Evolutionary conservation across 1,140 invertebrate species (phyloP).

Genomic region (Aphelinus certus): DNA sequence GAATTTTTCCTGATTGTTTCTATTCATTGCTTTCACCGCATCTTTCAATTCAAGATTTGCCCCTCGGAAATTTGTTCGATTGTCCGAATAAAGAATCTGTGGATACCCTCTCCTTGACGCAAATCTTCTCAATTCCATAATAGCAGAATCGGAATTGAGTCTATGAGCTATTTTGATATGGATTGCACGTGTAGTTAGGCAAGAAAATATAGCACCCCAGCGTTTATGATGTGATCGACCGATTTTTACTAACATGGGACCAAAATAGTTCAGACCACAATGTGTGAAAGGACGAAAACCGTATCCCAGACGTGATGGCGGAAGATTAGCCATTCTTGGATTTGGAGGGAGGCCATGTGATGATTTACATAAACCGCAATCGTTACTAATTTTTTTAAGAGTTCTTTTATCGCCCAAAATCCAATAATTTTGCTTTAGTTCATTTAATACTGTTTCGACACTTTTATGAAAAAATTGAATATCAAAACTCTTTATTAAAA

Average conservation of each 20-base stretch:
- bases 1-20: neutral
- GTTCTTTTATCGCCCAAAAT: constrained; percentile 37
- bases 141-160: constrained; percentile 24
- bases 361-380: constrained; percentile 9
- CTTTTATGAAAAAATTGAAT: too few species aligned
- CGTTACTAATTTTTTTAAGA: neutral
- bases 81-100: constrained; percentile 23
- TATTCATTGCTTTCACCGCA: neutral
- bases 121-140: constrained; percentile 32
- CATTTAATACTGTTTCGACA: constrained; percentile 44
- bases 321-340: constrained; percentile 28
- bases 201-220: constrained; percentile 58
- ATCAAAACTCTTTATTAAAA: too few species aligned
- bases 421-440: constrained; percentile 44
- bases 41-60: neutral
- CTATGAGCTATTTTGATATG: constrained; percentile 59
- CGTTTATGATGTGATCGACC: constrained; percentile 50
- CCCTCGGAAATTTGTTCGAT: constrained; percentile 30
- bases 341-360: neutral
- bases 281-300: constrained; percentile 45
- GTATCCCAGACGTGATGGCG: constrained; percentile 21
- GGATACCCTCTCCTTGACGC: constrained; percentile 14
- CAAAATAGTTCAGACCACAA: constrained; percentile 52
- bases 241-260: constrained; percentile 48
- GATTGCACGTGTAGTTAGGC: constrained; percentile 53